Base-by-base conservation (phyloP, 2,113 vertebrate genomes). In the Poecile atricapillus region DNA sequence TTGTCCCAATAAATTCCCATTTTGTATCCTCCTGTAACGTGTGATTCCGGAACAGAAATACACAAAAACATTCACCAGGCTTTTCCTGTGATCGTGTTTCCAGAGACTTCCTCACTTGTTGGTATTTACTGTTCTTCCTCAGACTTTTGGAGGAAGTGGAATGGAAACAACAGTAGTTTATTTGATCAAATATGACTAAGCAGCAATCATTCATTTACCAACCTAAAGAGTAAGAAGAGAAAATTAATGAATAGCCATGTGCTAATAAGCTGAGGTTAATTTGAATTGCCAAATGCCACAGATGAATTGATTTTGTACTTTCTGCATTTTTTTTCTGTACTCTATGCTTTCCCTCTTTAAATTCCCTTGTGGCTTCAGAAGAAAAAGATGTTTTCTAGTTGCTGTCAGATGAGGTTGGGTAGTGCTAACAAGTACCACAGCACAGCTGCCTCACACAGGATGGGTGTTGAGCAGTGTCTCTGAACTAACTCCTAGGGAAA, bases 371-470 rank as follows among this genome's bases (percentile, higher is more conserved):
- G 86, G 31, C 25, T 83, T 93, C 50, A 87, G 83, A 71, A 87
- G 83, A 83, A 90, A 94, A 83, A 75, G n/a, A 63, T 63, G 75
- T 91, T 89, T 91, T 63, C 71, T 75, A 53, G 70, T 37, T 89
- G 23, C 69, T 90, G 74, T 89, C 94, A 95, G 74, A 69, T 55
- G 31, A 49, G 71, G 52, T 90, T 65, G 73, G 73, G 11, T 46
- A 68, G 60, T 64, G 64, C 52, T 83, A 82, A 88, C 47, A 20
- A 19, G 33, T 69, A 47, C 63, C 78, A 56, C 30, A 62, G 52
- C 60, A 63, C 53, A 73, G 33, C 49, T 59, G 56, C 2, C 0
- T 71, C 76, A 28, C 44, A 4, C 83, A 74, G 41, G 41, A 10
- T 71, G 59, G 50, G 8, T 25, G 63, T 19, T 74, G 65, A 92